Base-by-base conservation (phyloP, 2,797 vertebrate genomes). In the Toxotes lorentzi region DNA sequence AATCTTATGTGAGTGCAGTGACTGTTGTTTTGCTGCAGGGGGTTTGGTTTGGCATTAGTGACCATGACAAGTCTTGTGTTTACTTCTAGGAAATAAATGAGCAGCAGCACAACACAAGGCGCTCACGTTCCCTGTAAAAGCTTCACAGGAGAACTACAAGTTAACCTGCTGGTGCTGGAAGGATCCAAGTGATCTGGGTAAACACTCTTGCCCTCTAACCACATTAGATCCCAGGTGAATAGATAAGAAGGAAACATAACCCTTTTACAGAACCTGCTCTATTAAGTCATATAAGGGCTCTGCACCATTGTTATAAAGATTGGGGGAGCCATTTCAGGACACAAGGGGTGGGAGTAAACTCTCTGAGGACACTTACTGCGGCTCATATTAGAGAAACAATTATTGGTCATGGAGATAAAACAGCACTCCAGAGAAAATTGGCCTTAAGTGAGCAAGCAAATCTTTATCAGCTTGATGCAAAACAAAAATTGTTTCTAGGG, bases 281-380 rank as follows among this genome's bases (percentile, higher is more conserved):
- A 14, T 5, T 14, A 66, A 63, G 43, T 70, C 8, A 73, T 72
- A 53, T 70, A 45, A 77, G 51, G 57, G 19, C 70, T 61, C 30
- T 40, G 53, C 9, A 2, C 24, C 23, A 43, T 38, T 27, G n/a
- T 23, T 61, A 60, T 56, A n/a, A 63, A 57, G 40, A 54, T 30
- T 11, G 0, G 38, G 21, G 56, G 53, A 78, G 70, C 17, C 68
- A 63, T 79, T 76, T 76, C 5, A 78, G 81, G 70, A 75, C 63
- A 77, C 3, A 23, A 10, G 1, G 7, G 35, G 47, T 3, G 30
- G 41, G 43, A 24, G 23, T n/a, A 32, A 38, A 57, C 34, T 7
- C 41, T 54, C 38, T 67, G 23, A 65, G 68, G 77, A 77, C 35
- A 50, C 21, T 72, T 21, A 24, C 32, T 57, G 75, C 62, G 34